Conservation (phyloP, 2,797 vertebrate genomes). For the Odontamblyopus lacepedii region DNA sequence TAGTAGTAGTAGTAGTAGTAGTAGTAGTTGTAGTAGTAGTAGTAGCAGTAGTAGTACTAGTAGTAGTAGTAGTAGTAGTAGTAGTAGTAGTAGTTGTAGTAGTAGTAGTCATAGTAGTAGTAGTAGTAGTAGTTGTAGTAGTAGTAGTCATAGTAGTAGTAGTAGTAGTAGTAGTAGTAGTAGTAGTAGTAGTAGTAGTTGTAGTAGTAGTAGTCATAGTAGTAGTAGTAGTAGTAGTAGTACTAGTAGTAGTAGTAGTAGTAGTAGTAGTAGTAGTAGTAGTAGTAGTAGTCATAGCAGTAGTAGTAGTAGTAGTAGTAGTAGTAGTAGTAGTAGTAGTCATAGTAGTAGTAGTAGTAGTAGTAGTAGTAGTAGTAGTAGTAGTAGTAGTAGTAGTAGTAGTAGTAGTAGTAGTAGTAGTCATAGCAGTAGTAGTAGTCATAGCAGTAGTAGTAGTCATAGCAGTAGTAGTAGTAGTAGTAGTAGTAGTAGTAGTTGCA, state of each 20-base stretch:
- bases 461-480: neutral
- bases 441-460: neutral
- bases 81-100: neutral
- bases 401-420: neutral
- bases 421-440: neutral
- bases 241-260: neutral
- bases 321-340: neutral
- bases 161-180: neutral
- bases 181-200: too few species aligned
- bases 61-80: neutral
- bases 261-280: neutral
- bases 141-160: neutral
- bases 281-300: neutral
- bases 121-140: too few species aligned
- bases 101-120: neutral
- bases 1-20: neutral
- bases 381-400: neutral
- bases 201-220: too few species aligned
- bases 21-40: neutral
- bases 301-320: neutral
- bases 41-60: too few species aligned
- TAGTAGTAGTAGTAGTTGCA: neutral
- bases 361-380: neutral
- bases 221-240: too few species aligned
- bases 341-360: neutral